Conservation (phyloP, 1,140 invertebrate genomes). For the Coenobita brevimanus region DNA sequence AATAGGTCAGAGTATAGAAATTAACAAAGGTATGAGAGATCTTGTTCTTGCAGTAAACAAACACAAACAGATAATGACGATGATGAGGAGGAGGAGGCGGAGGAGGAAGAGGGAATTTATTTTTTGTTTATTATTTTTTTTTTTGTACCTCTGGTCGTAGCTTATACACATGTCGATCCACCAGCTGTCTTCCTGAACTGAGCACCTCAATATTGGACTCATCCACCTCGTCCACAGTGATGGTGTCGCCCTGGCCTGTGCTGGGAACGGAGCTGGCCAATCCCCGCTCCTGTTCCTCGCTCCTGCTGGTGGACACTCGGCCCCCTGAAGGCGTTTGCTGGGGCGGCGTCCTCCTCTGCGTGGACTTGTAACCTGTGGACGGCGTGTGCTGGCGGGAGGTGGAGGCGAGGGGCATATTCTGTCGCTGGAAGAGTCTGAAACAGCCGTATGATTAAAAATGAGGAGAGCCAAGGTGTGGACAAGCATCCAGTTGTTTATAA, state of each 20-base stretch:
- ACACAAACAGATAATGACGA: too few relatives aligned
- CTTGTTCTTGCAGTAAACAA: too few relatives aligned
- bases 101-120: too few relatives aligned
- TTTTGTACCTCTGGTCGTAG: constrained; percentile 40
- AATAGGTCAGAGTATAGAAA: too few relatives aligned
- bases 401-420: background rate
- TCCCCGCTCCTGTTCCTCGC: background rate
- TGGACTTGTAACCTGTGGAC: constrained; percentile 14
- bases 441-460: too few relatives aligned
- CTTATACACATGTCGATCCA: constrained; percentile 28
- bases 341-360: background rate
- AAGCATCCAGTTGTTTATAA: too few relatives aligned
- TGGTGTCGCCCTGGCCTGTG: background rate
- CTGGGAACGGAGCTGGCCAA: background rate
- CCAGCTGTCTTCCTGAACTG: constrained; percentile 14
- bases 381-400: constrained; percentile 4
- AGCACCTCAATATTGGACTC: constrained; percentile 27
- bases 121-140: too few relatives aligned
- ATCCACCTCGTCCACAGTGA: constrained; percentile 7
- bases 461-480: too few relatives aligned
- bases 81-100: too few relatives aligned
- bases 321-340: background rate
- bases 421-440: constrained; percentile 18
- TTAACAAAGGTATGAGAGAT: too few relatives aligned
- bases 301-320: background rate